A percentile compares a stretch with the other conserved stretches of the same genome.
These are phyloP conservation scores for Amia ocellicauda DNA, from an alignment of 2,113 vertebrate genomes.

Conservation along the genomic window DNA sequence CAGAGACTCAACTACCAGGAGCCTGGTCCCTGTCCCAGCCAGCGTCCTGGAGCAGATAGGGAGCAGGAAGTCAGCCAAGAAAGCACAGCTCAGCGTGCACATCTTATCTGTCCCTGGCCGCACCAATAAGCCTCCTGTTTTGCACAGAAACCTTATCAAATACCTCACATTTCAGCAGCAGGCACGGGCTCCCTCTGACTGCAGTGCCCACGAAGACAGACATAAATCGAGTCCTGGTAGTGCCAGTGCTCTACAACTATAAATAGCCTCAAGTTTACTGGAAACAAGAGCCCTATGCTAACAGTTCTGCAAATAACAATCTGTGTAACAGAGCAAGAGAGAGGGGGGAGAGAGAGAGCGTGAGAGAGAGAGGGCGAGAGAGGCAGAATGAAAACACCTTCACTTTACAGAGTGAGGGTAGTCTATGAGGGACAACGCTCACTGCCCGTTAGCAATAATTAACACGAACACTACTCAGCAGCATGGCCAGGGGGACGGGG, in stretches of 20 bases:
- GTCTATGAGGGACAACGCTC: neutral
- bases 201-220: no score
- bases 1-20: no score
- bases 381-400: neutral
- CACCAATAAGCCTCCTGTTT: no score
- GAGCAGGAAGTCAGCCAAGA: no score
- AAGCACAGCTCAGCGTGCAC: no score
- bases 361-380: neutral
- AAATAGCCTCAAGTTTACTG: conserved; percentile 56
- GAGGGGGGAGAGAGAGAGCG: neutral
- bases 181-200: no score
- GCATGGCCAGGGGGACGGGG: neutral
- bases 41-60: no score
- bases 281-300: conserved; percentile 47
- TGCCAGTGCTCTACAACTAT: conserved; percentile 33
- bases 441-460: conserved; percentile 18
- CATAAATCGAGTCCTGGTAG: neutral
- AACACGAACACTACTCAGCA: neutral
- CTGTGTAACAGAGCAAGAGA: conserved; percentile 20
- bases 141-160: no score
- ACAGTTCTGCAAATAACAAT: conserved; percentile 41
- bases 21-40: no score
- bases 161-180: no score
- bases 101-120: no score
- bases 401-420: neutral